Evolutionary conservation across 2,888 invertebrate genomes (phyloP), one percentile per base, ranked within the genome.

Genomic region (Choreutis nemorana): DNA sequence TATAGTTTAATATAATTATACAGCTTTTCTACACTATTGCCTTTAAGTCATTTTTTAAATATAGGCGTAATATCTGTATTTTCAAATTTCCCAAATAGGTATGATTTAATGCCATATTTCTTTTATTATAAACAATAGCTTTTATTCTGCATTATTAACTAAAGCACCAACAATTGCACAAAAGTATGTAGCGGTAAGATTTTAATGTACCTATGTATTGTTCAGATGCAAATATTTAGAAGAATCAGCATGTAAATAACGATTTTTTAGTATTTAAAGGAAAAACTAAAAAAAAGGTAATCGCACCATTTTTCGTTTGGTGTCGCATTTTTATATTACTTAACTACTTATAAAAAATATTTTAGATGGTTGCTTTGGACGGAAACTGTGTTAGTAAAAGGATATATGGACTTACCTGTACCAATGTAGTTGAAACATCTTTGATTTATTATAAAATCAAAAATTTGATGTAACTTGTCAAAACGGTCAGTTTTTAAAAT

Each of bases 171-270:
- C 73, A 75, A 67, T 75, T 75, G 75, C 73, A 73, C 71, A 55
- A 48, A 53, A 55, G n/a, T 53, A 62, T 55, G 45, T 50, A 46
- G 23, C 23, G 33, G 35, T 78, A 73, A 77, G 73, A 63, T 73
- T 75, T 73, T 72, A 77, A 70, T 67, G 70, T 66, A 18, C 18
- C 18, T 18, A 66, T 67, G 71, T 77, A 73, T 73, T 77, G 72
- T 78, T 78, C 77, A 75, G 77, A 77, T 73, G 77, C 73, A 72
- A 67, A 75, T 75, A 77, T 78, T 75, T 72, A 72, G 75, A 71
- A 71, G 75, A 65, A 70, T 65, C 66, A 61, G 56, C 64, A 60
- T 75, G 77, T 77, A 75, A 71, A 73, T 75, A 75, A 66, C 52
- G 48, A 44, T 60, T 60, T 58, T 50, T 56, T 63, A 64, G 57